Conservation (phyloP, 2,113 vertebrate species). For the Lampris incognitus region DNA sequence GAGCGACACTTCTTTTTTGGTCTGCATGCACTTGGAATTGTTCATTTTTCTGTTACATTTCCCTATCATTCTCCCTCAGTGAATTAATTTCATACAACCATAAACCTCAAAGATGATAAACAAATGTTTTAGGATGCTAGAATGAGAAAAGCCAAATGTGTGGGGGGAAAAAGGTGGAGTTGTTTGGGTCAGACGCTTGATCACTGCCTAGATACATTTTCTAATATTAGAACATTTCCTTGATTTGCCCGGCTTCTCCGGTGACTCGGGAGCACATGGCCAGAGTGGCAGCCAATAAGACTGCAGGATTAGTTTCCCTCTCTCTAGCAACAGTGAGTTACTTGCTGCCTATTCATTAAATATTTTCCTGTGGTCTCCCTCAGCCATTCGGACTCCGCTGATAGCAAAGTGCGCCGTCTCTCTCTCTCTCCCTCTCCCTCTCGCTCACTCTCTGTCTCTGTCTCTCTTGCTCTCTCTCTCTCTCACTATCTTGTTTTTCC, state of each 20-base stretch:
- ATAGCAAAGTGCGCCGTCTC: slow-evolving; percentile 69
- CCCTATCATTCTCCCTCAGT: slow-evolving; percentile 21
- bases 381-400: slow-evolving; percentile 67
- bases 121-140: background rate
- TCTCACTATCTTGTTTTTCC: slow-evolving; percentile 22
- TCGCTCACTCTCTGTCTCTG: no score
- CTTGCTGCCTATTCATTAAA: slow-evolving; percentile 81
- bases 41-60: slow-evolving; percentile 38
- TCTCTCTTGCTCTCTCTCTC: slow-evolving; percentile 33
- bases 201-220: slow-evolving; percentile 86
- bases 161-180: slow-evolving; percentile 33
- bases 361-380: slow-evolving; percentile 78
- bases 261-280: slow-evolving; percentile 83
- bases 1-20: slow-evolving; percentile 47
- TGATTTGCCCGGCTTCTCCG: slow-evolving; percentile 83
- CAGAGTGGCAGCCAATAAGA: slow-evolving; percentile 75
- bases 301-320: slow-evolving; percentile 74
- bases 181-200: slow-evolving; percentile 74
- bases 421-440: background rate
- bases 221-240: slow-evolving; percentile 87
- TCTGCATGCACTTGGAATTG: slow-evolving; percentile 48
- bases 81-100: background rate
- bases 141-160: slow-evolving; percentile 29
- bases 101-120: slow-evolving; percentile 5
- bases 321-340: slow-evolving; percentile 86